A percentile compares a stretch with the other conserved stretches of the same genome.
phyloP scores from a whole-genome alignment of 2,888 invertebrate genomes.

The Ypsolopha scabrella region DNA sequence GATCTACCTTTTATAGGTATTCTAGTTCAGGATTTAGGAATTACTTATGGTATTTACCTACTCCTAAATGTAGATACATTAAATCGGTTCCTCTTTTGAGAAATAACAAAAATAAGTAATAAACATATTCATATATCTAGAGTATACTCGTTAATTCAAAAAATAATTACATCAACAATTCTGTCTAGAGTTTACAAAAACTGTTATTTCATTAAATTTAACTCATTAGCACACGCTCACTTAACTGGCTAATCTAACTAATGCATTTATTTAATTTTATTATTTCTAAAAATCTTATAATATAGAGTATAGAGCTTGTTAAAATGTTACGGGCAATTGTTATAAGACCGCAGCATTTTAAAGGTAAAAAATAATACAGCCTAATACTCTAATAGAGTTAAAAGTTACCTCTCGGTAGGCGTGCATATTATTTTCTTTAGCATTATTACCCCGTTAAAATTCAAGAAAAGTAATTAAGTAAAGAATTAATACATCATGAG shows the following conservation, averaged over 20 bases:
- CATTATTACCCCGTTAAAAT: neutral
- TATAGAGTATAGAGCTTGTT: conserved; percentile 15
- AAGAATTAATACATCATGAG: neutral
- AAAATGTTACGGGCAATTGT: conserved; percentile 13
- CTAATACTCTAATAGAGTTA: too few relatives aligned
- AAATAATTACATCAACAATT: neutral
- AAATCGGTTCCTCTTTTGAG: too few relatives aligned
- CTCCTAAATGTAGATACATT: too few relatives aligned
- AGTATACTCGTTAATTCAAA: too few relatives aligned
- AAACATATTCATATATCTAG: too few relatives aligned
- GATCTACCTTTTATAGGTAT: too few relatives aligned
- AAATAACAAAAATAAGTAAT: too few relatives aligned
- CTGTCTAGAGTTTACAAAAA: conserved; percentile 14
- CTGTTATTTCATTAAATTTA: conserved; percentile 24
- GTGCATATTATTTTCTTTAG: neutral
- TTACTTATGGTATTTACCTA: too few relatives aligned
- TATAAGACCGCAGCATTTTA: neutral
- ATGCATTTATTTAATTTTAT: conserved; percentile 6
- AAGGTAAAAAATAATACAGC: too few relatives aligned
- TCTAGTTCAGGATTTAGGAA: too few relatives aligned
- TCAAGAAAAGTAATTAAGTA: neutral
- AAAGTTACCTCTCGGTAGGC: too few relatives aligned
- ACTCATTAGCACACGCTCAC: conserved; percentile 23
- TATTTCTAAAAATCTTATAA: conserved; percentile 1
- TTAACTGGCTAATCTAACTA: conserved; percentile 28